These are phyloP conservation scores for Columba livia DNA, from an alignment of 2,113 vertebrate genomes.

Conservation along the genomic window DNA sequence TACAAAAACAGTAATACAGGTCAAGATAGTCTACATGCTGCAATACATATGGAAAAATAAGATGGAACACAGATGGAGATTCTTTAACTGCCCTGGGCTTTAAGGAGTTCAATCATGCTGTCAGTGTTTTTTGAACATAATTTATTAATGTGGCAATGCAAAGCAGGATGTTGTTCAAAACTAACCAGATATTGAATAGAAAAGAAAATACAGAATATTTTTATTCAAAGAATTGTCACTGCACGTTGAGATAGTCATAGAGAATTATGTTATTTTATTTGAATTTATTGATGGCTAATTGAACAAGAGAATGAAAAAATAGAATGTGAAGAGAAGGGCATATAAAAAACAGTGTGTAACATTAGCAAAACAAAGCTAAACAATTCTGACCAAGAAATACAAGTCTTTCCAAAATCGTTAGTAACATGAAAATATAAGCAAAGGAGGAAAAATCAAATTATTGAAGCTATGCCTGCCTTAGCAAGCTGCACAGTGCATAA, in stretches of 20 bases:
- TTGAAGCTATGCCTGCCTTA: background rate
- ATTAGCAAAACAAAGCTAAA: constrained; percentile 65
- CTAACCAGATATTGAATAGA: background rate
- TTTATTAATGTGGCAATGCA: constrained; percentile 53
- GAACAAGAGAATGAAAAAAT: constrained; percentile 54
- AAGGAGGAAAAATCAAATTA: background rate
- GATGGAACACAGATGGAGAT: background rate
- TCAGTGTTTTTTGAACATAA: background rate
- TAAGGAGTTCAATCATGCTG: background rate
- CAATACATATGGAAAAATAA: background rate
- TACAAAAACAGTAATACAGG: background rate
- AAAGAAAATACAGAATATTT: constrained; percentile 31
- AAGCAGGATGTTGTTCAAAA: constrained; percentile 61
- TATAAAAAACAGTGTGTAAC: background rate
- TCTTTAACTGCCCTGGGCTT: background rate
- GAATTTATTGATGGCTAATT: constrained; percentile 72
- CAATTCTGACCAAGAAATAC: constrained; percentile 47
- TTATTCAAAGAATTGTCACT: constrained; percentile 41
- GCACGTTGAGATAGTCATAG: constrained; percentile 63
- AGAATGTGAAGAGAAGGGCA: background rate
- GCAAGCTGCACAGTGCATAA: background rate
- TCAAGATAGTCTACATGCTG: background rate
- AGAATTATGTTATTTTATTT: background rate
- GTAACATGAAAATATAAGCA: background rate
- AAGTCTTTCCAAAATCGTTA: constrained; percentile 31